Conservation (phyloP, 2,797 vertebrate species). For the Ctenochaetus hawaiiensis region DNA sequence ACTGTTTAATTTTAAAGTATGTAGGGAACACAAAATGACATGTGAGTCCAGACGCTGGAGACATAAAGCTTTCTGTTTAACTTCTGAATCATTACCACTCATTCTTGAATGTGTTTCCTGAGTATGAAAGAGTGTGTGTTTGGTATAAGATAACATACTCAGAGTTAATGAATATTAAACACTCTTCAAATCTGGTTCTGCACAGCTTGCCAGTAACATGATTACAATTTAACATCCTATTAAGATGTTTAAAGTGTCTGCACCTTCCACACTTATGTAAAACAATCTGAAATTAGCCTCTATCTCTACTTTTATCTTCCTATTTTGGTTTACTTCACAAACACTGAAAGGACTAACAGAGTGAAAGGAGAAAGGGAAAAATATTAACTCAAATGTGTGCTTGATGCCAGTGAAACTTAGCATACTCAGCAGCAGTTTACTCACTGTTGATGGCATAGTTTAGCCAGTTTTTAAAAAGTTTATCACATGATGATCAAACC, state of each 20-base stretch:
- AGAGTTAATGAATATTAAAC: slow-evolving; percentile 1
- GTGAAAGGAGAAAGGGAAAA: neutral
- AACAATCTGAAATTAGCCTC: too few relatives aligned
- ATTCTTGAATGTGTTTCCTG: neutral
- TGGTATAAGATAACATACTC: neutral
- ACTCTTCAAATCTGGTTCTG: neutral
- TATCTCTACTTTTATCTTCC: too few relatives aligned
- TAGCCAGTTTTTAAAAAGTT: slow-evolving; percentile 1
- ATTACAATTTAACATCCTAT: neutral
- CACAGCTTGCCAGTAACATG: neutral
- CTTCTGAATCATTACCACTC: neutral
- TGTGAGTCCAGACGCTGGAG: neutral
- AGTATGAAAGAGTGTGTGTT: neutral
- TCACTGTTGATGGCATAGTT: neutral
- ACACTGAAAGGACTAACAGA: neutral
- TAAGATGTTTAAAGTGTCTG: neutral
- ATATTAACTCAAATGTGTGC: too few relatives aligned
- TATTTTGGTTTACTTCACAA: neutral
- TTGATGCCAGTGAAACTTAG: too few relatives aligned
- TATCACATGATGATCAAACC: slow-evolving; percentile 6
- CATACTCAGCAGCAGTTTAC: neutral
- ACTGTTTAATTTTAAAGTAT: slow-evolving; percentile 33
- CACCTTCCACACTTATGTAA: too few relatives aligned
- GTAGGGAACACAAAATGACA: slow-evolving; percentile 12
- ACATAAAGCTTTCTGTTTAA: slow-evolving; percentile 9